A percentile compares a stretch with the other conserved stretches of the same genome.
Conservation (phyloP, 2,113 vertebrate genomes). For the Egretta garzetta region DNA sequence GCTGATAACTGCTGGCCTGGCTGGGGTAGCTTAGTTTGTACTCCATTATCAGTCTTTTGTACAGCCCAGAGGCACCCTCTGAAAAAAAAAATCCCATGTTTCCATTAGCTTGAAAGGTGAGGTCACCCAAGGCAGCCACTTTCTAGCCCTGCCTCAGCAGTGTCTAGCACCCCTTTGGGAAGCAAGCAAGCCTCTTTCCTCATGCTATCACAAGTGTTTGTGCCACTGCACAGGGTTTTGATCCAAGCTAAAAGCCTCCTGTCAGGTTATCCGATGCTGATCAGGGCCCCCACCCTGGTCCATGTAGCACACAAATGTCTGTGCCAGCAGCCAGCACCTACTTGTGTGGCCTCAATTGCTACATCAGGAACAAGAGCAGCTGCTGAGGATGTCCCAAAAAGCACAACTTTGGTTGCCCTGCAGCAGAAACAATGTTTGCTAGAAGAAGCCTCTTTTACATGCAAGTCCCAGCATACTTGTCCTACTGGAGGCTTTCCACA, state of each 20-base stretch:
- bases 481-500: not conserved
- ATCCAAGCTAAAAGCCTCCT: not conserved
- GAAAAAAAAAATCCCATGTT: not conserved
- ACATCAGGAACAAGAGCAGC: not conserved
- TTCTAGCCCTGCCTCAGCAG: not conserved
- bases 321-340: not conserved
- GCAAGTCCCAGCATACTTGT: not conserved
- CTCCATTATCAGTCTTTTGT: not conserved
- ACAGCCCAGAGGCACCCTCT: not conserved
- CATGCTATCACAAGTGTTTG: not conserved
- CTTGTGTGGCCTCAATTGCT: not conserved
- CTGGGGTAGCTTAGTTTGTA: not conserved
- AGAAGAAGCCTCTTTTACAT: not conserved
- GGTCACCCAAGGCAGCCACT: not conserved
- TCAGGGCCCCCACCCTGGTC: not conserved
- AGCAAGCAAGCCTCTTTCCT: not conserved
- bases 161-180: not conserved
- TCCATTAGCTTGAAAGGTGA: not conserved
- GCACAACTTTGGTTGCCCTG: not conserved
- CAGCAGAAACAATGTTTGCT: not conserved
- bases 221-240: not conserved
- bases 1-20: not conserved
- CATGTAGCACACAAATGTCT: not conserved
- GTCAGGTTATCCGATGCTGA: not conserved
- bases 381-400: not conserved